Percentiles rank a stretch among this genome's conserved stretches.
phyloP scores from a whole-genome alignment of 2,888 invertebrate genomes.

The Argyresthia albistria region DNA sequence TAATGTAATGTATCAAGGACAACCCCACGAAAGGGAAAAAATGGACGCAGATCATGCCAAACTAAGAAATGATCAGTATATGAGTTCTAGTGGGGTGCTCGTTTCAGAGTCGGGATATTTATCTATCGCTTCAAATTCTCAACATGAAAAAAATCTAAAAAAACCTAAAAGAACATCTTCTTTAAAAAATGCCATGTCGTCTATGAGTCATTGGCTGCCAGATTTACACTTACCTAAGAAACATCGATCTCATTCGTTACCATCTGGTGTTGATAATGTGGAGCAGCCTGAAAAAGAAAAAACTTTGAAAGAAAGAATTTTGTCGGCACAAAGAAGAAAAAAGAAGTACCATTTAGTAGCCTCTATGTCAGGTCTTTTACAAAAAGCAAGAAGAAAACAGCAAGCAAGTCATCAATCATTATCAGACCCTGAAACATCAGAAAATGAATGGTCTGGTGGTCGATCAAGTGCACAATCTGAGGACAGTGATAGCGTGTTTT shows the following conservation, averaged over 20 bases:
- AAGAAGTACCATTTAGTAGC: conserved; percentile 87
- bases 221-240: conserved; percentile 84
- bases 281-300: conserved; percentile 62
- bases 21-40: conserved; percentile 42
- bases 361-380: conserved; percentile 87
- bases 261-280: conserved; percentile 76
- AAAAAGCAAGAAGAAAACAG: conserved; percentile 84
- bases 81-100: conserved; percentile 68
- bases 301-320: conserved; percentile 55
- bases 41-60: conserved; percentile 32
- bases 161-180: conserved; percentile 82
- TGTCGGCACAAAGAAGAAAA: conserved; percentile 74
- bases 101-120: conserved; percentile 86
- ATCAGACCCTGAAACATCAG: conserved; percentile 84
- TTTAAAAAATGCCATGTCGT: conserved; percentile 84
- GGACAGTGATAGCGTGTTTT: conserved; percentile 82
- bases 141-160: conserved; percentile 71
- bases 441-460: conserved; percentile 78
- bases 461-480: conserved; percentile 80
- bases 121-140: conserved; percentile 78
- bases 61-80: conserved; percentile 54
- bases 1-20: conserved; percentile 45
- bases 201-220: conserved; percentile 85
- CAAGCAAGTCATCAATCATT: conserved; percentile 75
- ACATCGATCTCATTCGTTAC: conserved; percentile 86